These are phyloP conservation scores for Athrips mouffetella DNA, from an alignment of 2,888 invertebrate species.

Conservation along the genomic window DNA sequence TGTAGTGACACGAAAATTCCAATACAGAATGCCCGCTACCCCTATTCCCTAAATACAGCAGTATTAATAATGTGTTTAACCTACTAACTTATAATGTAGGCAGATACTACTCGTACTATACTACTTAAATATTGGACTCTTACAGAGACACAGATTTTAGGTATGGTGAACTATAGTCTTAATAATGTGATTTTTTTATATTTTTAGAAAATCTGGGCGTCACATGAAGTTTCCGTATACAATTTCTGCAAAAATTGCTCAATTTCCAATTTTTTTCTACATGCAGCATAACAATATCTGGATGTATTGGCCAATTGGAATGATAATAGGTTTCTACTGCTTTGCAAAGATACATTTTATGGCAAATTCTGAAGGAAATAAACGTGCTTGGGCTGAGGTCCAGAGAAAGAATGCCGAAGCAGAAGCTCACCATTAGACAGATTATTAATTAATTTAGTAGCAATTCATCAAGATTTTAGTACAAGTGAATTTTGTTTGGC, in stretches of 20 bases:
- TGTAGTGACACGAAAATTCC: no score
- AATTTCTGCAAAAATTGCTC: conserved; percentile 85
- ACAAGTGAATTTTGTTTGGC: not conserved
- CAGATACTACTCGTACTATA: no score
- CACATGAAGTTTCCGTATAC: conserved; percentile 94
- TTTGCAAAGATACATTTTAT: conserved; percentile 83
- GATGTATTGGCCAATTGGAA: conserved; percentile 82
- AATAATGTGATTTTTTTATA: no score
- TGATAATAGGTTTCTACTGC: conserved; percentile 76
- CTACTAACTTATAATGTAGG: no score
- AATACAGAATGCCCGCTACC: no score
- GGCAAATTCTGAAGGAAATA: conserved; percentile 69
- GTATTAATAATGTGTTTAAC: no score
- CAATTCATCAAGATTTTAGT: not conserved
- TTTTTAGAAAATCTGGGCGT: conserved; percentile 73
- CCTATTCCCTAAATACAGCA: no score
- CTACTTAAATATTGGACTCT: no score
- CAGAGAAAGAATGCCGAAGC: conserved; percentile 52
- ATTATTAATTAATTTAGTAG: conserved; percentile 31
- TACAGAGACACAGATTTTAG: no score
- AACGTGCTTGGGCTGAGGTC: conserved; percentile 55
- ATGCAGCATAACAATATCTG: conserved; percentile 85
- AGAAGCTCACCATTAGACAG: conserved; percentile 17
- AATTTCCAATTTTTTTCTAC: conserved; percentile 88
- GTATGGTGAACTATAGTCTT: no score